Conservation (phyloP, 2,797 vertebrate genomes). For the Peromyscus aztecus region DNA sequence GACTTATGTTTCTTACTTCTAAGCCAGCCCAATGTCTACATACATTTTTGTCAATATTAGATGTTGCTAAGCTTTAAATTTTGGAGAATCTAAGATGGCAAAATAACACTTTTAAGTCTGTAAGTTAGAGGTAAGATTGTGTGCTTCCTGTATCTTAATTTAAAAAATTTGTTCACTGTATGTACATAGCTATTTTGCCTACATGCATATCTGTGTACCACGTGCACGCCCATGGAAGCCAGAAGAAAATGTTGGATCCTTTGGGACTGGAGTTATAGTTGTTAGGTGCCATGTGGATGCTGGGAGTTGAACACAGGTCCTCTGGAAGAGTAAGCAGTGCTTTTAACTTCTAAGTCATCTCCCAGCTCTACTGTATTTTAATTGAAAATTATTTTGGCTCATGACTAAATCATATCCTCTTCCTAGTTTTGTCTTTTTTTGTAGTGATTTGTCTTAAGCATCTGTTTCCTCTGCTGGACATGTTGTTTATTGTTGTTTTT, state of each 20-base stretch:
- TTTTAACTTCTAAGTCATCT: background rate
- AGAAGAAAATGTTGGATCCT: background rate
- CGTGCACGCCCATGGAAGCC: background rate
- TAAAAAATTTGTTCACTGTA: background rate
- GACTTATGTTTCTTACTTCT: background rate
- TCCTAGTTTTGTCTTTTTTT: background rate
- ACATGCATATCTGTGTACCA: background rate
- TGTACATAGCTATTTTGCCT: background rate
- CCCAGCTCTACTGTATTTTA: background rate
- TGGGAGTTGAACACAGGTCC: background rate
- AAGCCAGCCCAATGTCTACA: background rate
- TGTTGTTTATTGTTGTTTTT: background rate
- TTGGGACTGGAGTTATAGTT: background rate
- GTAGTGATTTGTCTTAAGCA: background rate
- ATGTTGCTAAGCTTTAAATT: background rate
- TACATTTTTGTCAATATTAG: background rate
- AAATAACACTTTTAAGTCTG: background rate
- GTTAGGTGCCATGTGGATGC: background rate
- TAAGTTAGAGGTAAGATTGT: background rate
- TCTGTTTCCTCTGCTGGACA: background rate
- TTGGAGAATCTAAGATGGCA: conserved; percentile 8
- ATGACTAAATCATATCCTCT: background rate
- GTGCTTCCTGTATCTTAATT: conserved; percentile 11
- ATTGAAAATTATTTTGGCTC: background rate
- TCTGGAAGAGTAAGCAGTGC: background rate